Evolutionary conservation across 1,140 invertebrate species (phyloP).

Genomic region (Lamellibrachia luymesi): DNA sequence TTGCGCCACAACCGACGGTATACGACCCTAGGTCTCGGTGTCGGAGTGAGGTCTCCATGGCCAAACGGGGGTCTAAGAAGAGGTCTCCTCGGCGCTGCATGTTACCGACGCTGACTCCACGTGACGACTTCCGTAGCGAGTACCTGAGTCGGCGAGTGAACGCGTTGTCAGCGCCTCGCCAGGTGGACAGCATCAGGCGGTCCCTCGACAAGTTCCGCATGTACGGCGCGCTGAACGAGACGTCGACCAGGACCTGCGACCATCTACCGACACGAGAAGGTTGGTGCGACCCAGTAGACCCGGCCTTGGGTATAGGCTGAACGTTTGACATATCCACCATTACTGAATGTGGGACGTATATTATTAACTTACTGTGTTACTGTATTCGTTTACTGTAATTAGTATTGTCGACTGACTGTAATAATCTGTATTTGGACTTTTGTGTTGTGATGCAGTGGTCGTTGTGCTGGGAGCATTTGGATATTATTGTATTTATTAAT

Average conservation of each 20-base stretch:
- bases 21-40: neutral
- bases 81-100: neutral
- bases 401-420: too few species aligned
- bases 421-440: too few species aligned
- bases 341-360: neutral
- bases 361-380: neutral
- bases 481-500: too few species aligned
- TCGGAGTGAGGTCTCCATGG: neutral
- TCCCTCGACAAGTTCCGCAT: neutral
- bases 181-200: neutral
- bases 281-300: neutral
- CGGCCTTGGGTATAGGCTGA: too few species aligned
- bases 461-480: too few species aligned
- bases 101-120: neutral
- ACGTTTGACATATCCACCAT: neutral
- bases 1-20: neutral
- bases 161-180: neutral
- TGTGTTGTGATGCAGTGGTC: too few species aligned
- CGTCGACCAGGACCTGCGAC: neutral
- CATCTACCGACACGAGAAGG: neutral
- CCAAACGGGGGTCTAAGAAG: neutral
- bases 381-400: too few species aligned
- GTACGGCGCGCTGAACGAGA: neutral
- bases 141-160: neutral
- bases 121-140: neutral